Evolutionary conservation across 2,113 vertebrate species (phyloP).

Genomic region (Chinchilla lanigera): DNA sequence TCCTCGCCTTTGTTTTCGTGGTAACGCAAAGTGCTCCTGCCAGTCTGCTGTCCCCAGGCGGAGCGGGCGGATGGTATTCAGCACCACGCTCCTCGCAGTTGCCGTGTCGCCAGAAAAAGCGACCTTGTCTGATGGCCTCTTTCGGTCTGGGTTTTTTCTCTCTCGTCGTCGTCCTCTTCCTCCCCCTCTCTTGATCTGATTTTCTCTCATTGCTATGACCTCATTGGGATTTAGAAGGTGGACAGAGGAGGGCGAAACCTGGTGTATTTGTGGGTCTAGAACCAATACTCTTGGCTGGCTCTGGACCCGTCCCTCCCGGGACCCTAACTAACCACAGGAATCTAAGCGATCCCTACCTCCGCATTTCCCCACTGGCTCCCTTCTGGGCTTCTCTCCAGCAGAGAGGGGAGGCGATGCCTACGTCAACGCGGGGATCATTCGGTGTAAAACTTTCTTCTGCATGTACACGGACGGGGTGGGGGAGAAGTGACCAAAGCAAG

Average conservation of each 20-base stretch:
- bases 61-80: conserved; percentile 69
- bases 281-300: conserved; percentile 64
- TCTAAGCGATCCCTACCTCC: not conserved
- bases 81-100: conserved; percentile 71
- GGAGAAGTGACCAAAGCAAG: not conserved
- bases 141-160: conserved; percentile 67
- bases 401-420: conserved; percentile 35
- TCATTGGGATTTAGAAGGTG: conserved; percentile 79
- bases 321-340: conserved; percentile 29
- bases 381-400: conserved; percentile 43
- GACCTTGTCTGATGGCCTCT: conserved; percentile 86
- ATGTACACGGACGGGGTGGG: not conserved
- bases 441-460: conserved; percentile 68
- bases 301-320: conserved; percentile 56
- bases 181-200: conserved; percentile 56
- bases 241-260: conserved; percentile 71
- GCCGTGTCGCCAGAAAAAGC: conserved; percentile 77
- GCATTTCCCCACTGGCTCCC: not conserved
- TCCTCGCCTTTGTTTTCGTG: conserved; percentile 77
- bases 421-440: conserved; percentile 31
- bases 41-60: conserved; percentile 43
- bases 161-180: conserved; percentile 54
- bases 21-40: conserved; percentile 23
- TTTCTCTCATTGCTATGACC: conserved; percentile 86
- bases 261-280: conserved; percentile 71